These are phyloP conservation scores for Ellobius talpinus DNA, from an alignment of 2,113 vertebrate species.

Conservation along the genomic window DNA sequence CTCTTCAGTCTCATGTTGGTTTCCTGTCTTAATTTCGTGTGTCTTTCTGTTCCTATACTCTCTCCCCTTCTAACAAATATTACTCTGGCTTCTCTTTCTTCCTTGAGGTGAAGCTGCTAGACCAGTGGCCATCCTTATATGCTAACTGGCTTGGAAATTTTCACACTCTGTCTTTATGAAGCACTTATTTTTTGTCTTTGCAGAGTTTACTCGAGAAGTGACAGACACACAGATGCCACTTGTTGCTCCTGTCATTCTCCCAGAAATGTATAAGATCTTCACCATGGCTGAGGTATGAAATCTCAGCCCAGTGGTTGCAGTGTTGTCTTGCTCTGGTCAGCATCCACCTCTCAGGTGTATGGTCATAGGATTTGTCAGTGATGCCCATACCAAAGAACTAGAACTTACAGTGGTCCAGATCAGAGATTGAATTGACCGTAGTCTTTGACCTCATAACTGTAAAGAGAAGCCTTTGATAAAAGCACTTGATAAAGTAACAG, in stretches of 20 bases:
- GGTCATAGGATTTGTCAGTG: not conserved
- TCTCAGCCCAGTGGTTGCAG: not conserved
- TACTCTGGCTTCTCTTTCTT: not conserved
- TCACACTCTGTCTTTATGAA: no score
- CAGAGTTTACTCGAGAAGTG: conserved; percentile 98
- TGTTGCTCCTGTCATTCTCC: conserved; percentile 98
- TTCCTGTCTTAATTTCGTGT: not conserved
- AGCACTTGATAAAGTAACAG: not conserved
- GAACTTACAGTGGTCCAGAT: not conserved
- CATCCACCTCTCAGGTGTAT: not conserved
- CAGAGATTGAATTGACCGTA: not conserved
- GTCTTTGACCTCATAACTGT: not conserved
- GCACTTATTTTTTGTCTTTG: conserved; percentile 11
- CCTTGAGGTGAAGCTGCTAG: not conserved
- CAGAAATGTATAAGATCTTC: conserved; percentile 99
- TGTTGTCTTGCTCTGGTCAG: not conserved
- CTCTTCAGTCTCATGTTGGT: not conserved
- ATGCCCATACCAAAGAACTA: not conserved
- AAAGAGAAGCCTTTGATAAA: not conserved
- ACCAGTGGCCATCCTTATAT: not conserved
- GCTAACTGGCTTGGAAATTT: not conserved
- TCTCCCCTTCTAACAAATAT: not conserved
- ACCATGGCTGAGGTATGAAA: conserved; percentile 96
- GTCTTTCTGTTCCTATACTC: no score
- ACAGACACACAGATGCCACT: conserved; percentile 99